Evolutionary conservation across 1,140 invertebrate genomes (phyloP), one percentile per base, ranked within the genome.

Genomic region (Tetragnatha versicolor): DNA sequence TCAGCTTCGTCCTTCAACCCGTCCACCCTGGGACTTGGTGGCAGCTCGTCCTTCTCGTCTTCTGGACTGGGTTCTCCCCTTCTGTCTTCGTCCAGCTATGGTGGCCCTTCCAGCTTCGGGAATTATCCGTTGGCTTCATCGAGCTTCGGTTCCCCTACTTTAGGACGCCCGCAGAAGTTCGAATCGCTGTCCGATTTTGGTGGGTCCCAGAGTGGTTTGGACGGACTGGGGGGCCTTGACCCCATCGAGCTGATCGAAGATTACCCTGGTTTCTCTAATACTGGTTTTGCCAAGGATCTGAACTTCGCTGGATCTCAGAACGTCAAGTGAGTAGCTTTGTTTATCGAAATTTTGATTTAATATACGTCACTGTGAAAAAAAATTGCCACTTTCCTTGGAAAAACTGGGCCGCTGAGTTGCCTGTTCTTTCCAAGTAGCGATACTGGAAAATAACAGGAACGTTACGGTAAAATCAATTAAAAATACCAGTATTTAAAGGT

Each of bases 261-360:
- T 22, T 77, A 65, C 33, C 73, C 73, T 4, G 73, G 73, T 2
- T 77, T 77, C 20, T 55, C 73, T 7, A 65, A 65, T 33, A 49
- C 60, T 9, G 60, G 58, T 5, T 77, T 77, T n/a, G 73, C 22
- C 9, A 76, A 77, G 53, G 73, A 77, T 31, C 12, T 77, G 7
- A 77, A 77, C 42, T 66, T 77, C n/a, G 73, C 73, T 53, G 73
- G 45, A 53, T 77, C 73, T 17, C 73, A 77, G 17, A 3, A 42
- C 2, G 3, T 77, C 4, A 77, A 66, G 73, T 77, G 29, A 77
- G 73, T 70, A 25, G 35, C n/a, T n/a, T n/a, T n/a, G n/a, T n/a
- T n/a, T n/a, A n/a, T n/a, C n/a, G n/a, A n/a, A n/a, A n/a, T n/a
- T n/a, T n/a, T n/a, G n/a, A n/a, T n/a, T n/a, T n/a, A n/a, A n/a